Percentiles rank a stretch among this genome's conserved stretches.
Evolutionary conservation across 2,797 vertebrate species (phyloP).

Genomic region (Peromyscus nudipes): DNA sequence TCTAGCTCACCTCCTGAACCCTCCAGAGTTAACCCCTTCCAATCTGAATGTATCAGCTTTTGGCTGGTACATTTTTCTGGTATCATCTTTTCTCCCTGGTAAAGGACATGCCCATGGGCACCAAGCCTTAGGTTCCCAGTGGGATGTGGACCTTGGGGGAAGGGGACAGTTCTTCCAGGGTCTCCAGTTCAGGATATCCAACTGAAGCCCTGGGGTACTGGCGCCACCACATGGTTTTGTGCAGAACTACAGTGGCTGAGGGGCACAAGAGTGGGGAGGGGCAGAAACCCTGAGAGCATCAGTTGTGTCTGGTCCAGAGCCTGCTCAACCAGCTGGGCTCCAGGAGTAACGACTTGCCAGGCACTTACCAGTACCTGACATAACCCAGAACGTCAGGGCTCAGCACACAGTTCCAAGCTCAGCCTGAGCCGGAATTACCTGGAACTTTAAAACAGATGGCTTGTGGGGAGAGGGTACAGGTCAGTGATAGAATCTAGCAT

Average conservation of each 20-base stretch:
- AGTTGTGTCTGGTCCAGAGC: background rate
- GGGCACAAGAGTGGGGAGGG: background rate
- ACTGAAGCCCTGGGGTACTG: constrained; percentile 40
- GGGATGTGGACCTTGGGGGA: background rate
- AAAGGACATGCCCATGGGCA: background rate
- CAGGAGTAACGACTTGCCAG: background rate
- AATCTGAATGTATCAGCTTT: background rate
- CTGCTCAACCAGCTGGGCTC: background rate
- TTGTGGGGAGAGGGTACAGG: no score
- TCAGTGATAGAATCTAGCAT: background rate
- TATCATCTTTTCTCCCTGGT: background rate
- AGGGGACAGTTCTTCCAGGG: background rate
- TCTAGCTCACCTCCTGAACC: background rate
- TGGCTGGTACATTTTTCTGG: background rate
- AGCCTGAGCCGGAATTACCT: background rate
- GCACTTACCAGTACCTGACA: background rate
- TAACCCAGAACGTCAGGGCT: background rate
- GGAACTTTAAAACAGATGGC: background rate
- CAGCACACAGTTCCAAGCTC: background rate
- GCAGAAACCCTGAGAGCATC: background rate
- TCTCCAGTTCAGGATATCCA: background rate
- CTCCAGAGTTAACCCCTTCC: background rate
- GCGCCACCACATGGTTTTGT: constrained; percentile 74
- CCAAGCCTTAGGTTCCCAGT: background rate
- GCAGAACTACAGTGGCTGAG: constrained; percentile 43